Evolutionary conservation across 2,113 vertebrate genomes (phyloP).

Genomic region (Tetraodon nigroviridis): DNA sequence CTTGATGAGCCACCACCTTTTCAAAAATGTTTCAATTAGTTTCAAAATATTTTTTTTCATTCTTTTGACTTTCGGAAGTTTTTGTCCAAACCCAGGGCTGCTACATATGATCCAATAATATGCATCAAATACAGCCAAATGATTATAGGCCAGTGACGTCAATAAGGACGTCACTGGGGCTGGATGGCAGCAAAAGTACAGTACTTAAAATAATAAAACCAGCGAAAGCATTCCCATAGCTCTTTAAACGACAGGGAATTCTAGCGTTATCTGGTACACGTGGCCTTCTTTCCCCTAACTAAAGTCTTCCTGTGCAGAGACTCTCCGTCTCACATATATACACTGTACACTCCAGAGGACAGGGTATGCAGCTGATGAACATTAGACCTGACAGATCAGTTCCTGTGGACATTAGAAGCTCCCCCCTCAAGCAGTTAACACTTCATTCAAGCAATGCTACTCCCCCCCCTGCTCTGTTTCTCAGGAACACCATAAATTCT

Average conservation of each 20-base stretch:
- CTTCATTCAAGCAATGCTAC: slow-evolving; percentile 61
- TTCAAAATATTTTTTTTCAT: too few relatives aligned
- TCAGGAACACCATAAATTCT: slow-evolving; percentile 6
- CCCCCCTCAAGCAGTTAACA: slow-evolving; percentile 60
- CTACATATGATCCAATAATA: too few relatives aligned
- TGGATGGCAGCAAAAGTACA: not conserved
- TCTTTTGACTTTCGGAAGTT: too few relatives aligned
- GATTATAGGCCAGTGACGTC: too few relatives aligned
- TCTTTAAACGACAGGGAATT: slow-evolving; percentile 16
- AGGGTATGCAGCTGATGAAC: slow-evolving; percentile 24
- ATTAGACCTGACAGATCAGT: slow-evolving; percentile 66
- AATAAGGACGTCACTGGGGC: slow-evolving; percentile 19
- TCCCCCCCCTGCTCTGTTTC: slow-evolving; percentile 14
- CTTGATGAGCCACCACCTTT: too few relatives aligned
- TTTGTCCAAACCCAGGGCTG: too few relatives aligned
- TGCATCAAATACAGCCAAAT: too few relatives aligned
- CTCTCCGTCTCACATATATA: slow-evolving; percentile 11
- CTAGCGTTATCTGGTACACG: slow-evolving; percentile 1
- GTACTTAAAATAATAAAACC: not conserved
- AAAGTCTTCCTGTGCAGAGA: slow-evolving; percentile 2
- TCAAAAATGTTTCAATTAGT: too few relatives aligned
- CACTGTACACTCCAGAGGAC: slow-evolving; percentile 31
- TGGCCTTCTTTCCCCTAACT: slow-evolving; percentile 8
- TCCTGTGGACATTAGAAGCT: slow-evolving; percentile 61
- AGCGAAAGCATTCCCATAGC: slow-evolving; percentile 7